These are phyloP conservation scores for Lacanobia wlatinum DNA, from an alignment of 2,888 invertebrate genomes.

Conservation along the genomic window DNA sequence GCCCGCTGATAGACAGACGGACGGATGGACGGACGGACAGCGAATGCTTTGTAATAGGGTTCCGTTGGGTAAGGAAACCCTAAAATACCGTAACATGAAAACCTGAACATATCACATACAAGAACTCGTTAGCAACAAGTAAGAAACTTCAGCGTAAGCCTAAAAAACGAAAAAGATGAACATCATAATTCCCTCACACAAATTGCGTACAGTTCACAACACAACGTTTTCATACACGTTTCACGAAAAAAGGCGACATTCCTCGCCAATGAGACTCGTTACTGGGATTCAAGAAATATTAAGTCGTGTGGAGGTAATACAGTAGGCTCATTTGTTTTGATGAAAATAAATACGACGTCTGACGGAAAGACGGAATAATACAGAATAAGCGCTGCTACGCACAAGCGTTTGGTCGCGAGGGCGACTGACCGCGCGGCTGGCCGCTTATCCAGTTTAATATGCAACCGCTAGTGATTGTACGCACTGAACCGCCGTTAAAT, in stretches of 20 bases:
- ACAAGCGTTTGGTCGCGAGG: too few species aligned
- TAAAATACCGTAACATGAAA: neutral
- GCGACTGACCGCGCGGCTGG: too few species aligned
- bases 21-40: too few species aligned
- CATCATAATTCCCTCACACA: slow-evolving; percentile 10
- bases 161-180: neutral
- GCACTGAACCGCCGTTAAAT: too few species aligned
- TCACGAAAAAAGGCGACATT: slow-evolving; percentile 39
- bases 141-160: neutral
- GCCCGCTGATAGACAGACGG: too few species aligned
- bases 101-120: neutral
- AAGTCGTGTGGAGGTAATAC: slow-evolving; percentile 22
- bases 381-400: too few species aligned
- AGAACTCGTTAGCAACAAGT: slow-evolving; percentile 9
- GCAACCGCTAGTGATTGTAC: too few species aligned
- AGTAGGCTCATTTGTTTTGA: slow-evolving; percentile 31
- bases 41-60: too few species aligned
- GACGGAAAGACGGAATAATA: neutral
- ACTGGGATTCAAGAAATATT: slow-evolving; percentile 60
- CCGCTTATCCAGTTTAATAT: too few species aligned
- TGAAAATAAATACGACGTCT: neutral
- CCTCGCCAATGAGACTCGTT: slow-evolving; percentile 57
- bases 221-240: slow-evolving; percentile 34
- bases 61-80: too few species aligned
- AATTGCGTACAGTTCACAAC: slow-evolving; percentile 48